Base-by-base conservation (phyloP, 2,113 vertebrate species). In the Pachycephala philippinensis region DNA sequence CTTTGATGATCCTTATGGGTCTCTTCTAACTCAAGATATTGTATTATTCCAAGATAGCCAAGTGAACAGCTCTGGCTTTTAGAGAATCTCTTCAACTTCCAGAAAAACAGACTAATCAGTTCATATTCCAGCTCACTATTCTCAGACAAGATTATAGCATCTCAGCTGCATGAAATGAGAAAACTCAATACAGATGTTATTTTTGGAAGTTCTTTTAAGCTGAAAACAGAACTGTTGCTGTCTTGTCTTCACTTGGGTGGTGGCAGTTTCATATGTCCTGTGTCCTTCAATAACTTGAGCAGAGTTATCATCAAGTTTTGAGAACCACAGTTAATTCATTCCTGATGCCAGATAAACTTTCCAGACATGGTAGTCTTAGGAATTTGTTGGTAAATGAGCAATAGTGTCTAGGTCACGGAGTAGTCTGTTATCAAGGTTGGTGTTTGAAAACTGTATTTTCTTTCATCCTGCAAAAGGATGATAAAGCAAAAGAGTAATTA, bases 61-160 rank as follows among this genome's bases (percentile, higher is more conserved):
- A 82, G 39, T 65, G 33, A 70, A 24, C 15, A 78, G 12, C 47
- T 45, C 24, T 59, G 47, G 17, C 69, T 90, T 85, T 61, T 45
- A 79, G n/a, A 69, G 13, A 81, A 50, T 74, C 26, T 78, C 2
- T 79, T 64, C 53, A 76, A n/a, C 24, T 81, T 89, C 4, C 40
- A 83, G 66, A 69, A 90, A 65, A 90, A 50, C 7, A 19, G n/a
- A 33, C 44, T 83, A 10, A 53, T 35, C 7, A 6, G 26, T 65
- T 79, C 15, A 13, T 60, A 26, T 31, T 64, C 27, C 19, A 61
- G 28, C 20, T 83, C 0, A 0, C 31, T 83, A 0, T 79, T 83
- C 63, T 90, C 19, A 31, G 66, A 23, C 11, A 37, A 68, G 40
- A 13, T 66, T 20, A 11, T 74, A 79, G 37, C n/a, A 37, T 68